A percentile compares a stretch with the other conserved stretches of the same genome.
Evolutionary conservation across 2,797 vertebrate species (phyloP).

Genomic region (Anguilla megastoma): DNA sequence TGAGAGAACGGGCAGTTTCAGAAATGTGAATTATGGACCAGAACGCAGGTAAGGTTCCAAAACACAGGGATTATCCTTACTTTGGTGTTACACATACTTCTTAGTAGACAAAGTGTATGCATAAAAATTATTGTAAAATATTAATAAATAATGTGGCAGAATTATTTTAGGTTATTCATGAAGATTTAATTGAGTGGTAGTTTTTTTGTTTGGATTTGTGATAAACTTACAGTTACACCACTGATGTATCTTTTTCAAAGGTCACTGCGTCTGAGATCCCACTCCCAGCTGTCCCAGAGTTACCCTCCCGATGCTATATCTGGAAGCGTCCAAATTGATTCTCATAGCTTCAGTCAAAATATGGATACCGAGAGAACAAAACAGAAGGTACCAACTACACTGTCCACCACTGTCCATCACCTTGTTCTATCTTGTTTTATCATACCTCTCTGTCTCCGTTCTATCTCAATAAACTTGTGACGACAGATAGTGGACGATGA

Average conservation of each 20-base stretch:
- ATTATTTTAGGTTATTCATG: background rate
- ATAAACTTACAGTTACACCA: background rate
- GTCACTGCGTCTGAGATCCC: conserved; percentile 63
- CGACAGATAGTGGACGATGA: conserved; percentile 39
- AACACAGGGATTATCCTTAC: background rate
- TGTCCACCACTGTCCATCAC: background rate
- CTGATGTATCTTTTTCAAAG: conserved; percentile 37
- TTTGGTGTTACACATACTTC: background rate
- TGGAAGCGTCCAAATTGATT: conserved; percentile 40
- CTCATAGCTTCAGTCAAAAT: conserved; percentile 32
- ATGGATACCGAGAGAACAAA: conserved; percentile 14
- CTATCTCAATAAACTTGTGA: background rate
- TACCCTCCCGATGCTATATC: conserved; percentile 51
- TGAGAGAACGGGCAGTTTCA: conserved; percentile 57
- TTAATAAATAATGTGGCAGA: background rate
- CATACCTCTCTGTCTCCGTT: background rate
- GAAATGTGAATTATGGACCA: conserved; percentile 54
- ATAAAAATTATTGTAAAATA: background rate
- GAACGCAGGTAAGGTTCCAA: conserved; percentile 58
- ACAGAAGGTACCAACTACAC: background rate
- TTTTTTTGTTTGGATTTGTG: background rate
- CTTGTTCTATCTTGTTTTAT: background rate
- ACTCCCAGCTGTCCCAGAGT: conserved; percentile 59
- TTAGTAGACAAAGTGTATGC: background rate
- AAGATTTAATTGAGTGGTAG: background rate